Conservation (phyloP, 2,888 invertebrate genomes). For the Seira musarum region DNA sequence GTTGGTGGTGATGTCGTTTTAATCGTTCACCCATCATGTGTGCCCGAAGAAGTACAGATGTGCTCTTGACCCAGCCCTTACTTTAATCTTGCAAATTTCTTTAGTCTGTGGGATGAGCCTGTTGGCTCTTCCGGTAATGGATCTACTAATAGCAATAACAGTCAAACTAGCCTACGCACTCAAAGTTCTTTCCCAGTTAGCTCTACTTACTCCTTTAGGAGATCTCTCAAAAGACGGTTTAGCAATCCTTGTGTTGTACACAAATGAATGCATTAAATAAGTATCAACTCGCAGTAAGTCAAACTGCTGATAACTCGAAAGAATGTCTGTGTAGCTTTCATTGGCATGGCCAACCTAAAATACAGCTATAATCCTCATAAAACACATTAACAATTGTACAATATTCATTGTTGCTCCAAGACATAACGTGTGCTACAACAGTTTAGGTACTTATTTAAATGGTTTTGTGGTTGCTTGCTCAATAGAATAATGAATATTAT, state of each 20-base stretch:
- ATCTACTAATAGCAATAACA: not conserved
- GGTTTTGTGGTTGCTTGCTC: not conserved
- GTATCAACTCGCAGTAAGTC: too few relatives aligned
- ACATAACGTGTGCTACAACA: not conserved
- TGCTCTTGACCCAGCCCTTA: slow-evolving; percentile 50
- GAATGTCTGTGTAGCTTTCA: too few relatives aligned
- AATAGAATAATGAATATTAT: not conserved
- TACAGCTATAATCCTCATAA: too few relatives aligned
- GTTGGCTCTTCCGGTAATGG: not conserved
- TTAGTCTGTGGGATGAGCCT: slow-evolving; percentile 18
- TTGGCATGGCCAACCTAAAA: too few relatives aligned
- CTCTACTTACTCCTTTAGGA: slow-evolving; percentile 12
- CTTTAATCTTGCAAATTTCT: slow-evolving; percentile 33
- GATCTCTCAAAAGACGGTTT: slow-evolving; percentile 54
- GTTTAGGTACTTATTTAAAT: not conserved
- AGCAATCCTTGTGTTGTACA: slow-evolving; percentile 57
- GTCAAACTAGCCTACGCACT: too few relatives aligned
- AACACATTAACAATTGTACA: too few relatives aligned
- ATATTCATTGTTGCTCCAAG: too few relatives aligned
- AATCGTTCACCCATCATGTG: slow-evolving; percentile 78
- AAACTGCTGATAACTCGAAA: too few relatives aligned
- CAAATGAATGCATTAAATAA: slow-evolving; percentile 2
- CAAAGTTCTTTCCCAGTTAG: slow-evolving; percentile 1
- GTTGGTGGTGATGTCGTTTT: slow-evolving; percentile 96
- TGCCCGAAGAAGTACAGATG: slow-evolving; percentile 46